These are phyloP conservation scores for Rhinophrynus dorsalis DNA, from an alignment of 2,797 vertebrate genomes.

Conservation along the genomic window DNA sequence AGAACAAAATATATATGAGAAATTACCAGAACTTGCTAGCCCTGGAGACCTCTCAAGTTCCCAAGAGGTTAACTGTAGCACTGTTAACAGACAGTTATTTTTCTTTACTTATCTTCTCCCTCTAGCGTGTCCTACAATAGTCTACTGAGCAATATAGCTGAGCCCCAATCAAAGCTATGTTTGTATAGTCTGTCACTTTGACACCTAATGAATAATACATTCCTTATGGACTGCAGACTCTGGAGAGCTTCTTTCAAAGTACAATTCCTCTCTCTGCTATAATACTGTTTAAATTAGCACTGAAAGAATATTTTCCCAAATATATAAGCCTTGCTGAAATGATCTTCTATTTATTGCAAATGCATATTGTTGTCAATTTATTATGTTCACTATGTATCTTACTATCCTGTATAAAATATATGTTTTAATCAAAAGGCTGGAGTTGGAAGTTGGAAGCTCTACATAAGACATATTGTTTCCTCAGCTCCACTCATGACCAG, in stretches of 20 bases:
- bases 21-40: too few species aligned
- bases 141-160: slow-evolving; percentile 46
- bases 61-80: too few species aligned
- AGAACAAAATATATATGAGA: too few species aligned
- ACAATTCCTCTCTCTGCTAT: slow-evolving; percentile 29
- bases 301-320: slow-evolving; percentile 25
- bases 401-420: neutral
- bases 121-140: slow-evolving; percentile 30
- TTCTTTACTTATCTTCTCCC: slow-evolving; percentile 28
- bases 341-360: neutral
- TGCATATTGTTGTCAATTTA: neutral
- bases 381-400: neutral
- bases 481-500: too few species aligned
- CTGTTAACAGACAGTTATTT: slow-evolving; percentile 24
- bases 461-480: too few species aligned
- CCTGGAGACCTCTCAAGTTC: too few species aligned
- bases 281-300: slow-evolving; percentile 25
- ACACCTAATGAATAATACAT: slow-evolving; percentile 48
- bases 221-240: slow-evolving; percentile 33
- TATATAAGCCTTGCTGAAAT: slow-evolving; percentile 10
- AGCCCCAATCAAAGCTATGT: slow-evolving; percentile 42
- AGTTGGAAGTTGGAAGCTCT: too few species aligned
- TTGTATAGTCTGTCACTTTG: slow-evolving; percentile 47
- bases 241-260: slow-evolving; percentile 12
- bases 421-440: too few species aligned